Evolutionary conservation across 2,888 invertebrate genomes (phyloP).

Genomic region (Iphiclides podalirius): DNA sequence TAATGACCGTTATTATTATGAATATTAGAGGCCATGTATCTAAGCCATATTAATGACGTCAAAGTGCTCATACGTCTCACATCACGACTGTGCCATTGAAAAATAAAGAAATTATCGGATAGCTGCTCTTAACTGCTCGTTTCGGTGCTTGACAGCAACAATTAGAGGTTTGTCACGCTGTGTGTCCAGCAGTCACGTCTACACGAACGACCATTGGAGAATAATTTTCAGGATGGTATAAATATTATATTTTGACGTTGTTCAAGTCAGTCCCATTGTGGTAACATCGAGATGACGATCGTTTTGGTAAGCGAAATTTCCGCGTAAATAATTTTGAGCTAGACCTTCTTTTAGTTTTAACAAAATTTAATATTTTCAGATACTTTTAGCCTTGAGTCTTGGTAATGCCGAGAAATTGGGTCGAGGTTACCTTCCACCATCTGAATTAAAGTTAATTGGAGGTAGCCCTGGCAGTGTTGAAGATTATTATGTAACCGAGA

Average conservation of each 20-base stretch:
- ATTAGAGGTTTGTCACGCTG: slow-evolving; percentile 67
- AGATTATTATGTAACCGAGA: no score
- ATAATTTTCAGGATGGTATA: slow-evolving; percentile 58
- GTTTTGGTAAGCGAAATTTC: no score
- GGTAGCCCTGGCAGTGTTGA: slow-evolving; percentile 47
- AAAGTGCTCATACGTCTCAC: no score
- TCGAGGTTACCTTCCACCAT: slow-evolving; percentile 59
- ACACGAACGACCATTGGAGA: slow-evolving; percentile 47
- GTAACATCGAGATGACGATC: slow-evolving; percentile 53
- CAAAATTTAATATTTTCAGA: slow-evolving; percentile 42
- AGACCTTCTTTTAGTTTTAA: neutral
- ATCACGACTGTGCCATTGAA: no score
- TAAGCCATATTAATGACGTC: no score
- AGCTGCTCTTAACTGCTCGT: slow-evolving; percentile 24
- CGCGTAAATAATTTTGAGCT: no score
- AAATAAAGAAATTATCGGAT: slow-evolving; percentile 24
- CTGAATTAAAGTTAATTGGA: slow-evolving; percentile 52
- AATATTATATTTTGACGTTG: slow-evolving; percentile 52
- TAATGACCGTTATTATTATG: no score
- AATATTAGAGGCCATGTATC: no score
- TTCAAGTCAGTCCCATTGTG: slow-evolving; percentile 43
- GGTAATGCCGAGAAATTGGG: slow-evolving; percentile 52
- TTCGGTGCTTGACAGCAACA: slow-evolving; percentile 57
- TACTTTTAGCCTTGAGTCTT: slow-evolving; percentile 45
- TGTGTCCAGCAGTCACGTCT: slow-evolving; percentile 58